phyloP scores from a whole-genome alignment of 1,140 invertebrate species.

The Macrostomum lignano region DNA sequence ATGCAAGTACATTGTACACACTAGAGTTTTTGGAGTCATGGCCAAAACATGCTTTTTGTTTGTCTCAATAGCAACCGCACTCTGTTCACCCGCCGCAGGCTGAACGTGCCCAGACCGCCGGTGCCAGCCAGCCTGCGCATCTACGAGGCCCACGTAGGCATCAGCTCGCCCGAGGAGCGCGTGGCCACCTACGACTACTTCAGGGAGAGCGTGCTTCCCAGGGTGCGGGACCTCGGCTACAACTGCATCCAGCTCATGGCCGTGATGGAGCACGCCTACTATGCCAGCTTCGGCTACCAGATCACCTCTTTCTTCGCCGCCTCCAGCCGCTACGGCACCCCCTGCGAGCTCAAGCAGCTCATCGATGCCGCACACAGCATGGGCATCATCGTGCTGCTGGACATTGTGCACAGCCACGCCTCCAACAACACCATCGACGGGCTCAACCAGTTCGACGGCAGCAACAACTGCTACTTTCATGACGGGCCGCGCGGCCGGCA shows the following conservation, averaged over 20 bases:
- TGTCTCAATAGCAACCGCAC: too few relatives aligned
- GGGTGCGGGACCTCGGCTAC: conserved; percentile 73
- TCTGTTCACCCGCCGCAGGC: too few relatives aligned
- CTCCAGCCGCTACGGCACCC: conserved; percentile 76
- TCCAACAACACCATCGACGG: conserved; percentile 92
- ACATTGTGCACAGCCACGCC: conserved; percentile 92
- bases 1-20: too few relatives aligned
- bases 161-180: conserved; percentile 55
- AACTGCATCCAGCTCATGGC: conserved; percentile 96
- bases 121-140: conserved; percentile 55
- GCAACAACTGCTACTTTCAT: conserved; percentile 73
- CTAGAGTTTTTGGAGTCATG: too few relatives aligned
- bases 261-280: conserved; percentile 98
- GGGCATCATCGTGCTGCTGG: conserved; percentile 62
- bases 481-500: conserved; percentile 54
- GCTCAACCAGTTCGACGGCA: conserved; percentile 87
- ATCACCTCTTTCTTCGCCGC: conserved; percentile 75
- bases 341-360: conserved; percentile 70
- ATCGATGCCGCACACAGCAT: conserved; percentile 58
- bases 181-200: conserved; percentile 76
- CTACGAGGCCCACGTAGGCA: conserved; percentile 96
- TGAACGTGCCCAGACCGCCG: conserved; percentile 43
- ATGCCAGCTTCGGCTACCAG: conserved; percentile 97
- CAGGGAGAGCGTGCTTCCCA: conserved; percentile 54
- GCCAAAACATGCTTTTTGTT: too few relatives aligned